phyloP scores from a whole-genome alignment of 2,888 invertebrate genomes.

The Pollenia griseotomentosa region DNA sequence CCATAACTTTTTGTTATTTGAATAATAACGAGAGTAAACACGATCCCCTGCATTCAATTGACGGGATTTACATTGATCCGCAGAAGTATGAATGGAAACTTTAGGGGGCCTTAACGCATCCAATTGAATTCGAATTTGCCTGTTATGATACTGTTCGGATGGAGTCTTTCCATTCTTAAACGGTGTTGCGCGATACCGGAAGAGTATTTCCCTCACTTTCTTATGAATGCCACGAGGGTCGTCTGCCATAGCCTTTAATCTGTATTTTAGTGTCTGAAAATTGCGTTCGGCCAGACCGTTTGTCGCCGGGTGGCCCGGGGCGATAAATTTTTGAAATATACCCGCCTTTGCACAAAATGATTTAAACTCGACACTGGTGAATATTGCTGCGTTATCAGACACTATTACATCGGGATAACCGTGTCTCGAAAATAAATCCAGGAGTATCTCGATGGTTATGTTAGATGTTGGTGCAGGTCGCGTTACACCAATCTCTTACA shows the following conservation, averaged over 20 bases:
- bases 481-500: slow-evolving; percentile 53
- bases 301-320: too few relatives aligned
- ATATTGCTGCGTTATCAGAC: slow-evolving; percentile 67
- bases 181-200: slow-evolving; percentile 61
- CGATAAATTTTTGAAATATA: slow-evolving; percentile 65
- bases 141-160: slow-evolving; percentile 42
- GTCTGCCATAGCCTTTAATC: not conserved
- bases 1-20: slow-evolving; percentile 30
- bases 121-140: slow-evolving; percentile 54
- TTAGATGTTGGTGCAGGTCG: slow-evolving; percentile 56
- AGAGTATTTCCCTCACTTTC: slow-evolving; percentile 47
- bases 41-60: slow-evolving; percentile 56
- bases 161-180: slow-evolving; percentile 58
- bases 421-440: slow-evolving; percentile 59
- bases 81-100: slow-evolving; percentile 10
- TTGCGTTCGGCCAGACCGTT: slow-evolving; percentile 66
- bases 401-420: slow-evolving; percentile 68
- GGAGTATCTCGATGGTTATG: slow-evolving; percentile 61
- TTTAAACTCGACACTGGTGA: slow-evolving; percentile 67
- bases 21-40: slow-evolving; percentile 20
- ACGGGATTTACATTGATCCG: not conserved
- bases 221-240: slow-evolving; percentile 82
- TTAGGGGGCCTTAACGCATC: slow-evolving; percentile 14
- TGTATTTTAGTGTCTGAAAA: slow-evolving; percentile 63
- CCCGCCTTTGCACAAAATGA: slow-evolving; percentile 51